Evolutionary conservation across 2,888 invertebrate species (phyloP).

Genomic region (Crepidodera aurea): DNA sequence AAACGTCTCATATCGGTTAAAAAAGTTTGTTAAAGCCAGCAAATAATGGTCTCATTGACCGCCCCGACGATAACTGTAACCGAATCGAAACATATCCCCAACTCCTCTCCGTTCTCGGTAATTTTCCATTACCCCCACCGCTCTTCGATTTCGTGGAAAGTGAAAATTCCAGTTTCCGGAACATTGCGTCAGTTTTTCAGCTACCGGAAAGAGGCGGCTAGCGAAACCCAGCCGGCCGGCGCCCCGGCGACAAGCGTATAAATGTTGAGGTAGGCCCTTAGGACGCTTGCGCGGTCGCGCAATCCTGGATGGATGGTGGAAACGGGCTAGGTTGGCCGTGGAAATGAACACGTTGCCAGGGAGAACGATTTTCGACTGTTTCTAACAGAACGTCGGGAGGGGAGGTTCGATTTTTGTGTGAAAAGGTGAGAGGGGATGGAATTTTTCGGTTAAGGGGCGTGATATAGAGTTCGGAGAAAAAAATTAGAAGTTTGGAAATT

Average conservation of each 20-base stretch:
- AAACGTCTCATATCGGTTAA: too few species aligned
- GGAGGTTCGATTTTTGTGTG: not conserved
- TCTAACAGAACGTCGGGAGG: not conserved
- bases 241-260: slow-evolving; percentile 53
- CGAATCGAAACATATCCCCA: too few species aligned
- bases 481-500: too few species aligned
- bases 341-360: slow-evolving; percentile 15
- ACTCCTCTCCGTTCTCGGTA: not conserved
- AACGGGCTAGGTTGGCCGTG: slow-evolving; percentile 17
- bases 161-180: slow-evolving; percentile 27
- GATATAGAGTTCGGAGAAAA: not conserved
- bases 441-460: not conserved
- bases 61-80: too few species aligned
- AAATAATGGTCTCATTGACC: too few species aligned
- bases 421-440: not conserved
- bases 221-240: slow-evolving; percentile 40
- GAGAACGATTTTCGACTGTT: slow-evolving; percentile 13
- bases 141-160: slow-evolving; percentile 12
- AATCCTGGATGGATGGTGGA: slow-evolving; percentile 17
- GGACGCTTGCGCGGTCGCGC: slow-evolving; percentile 43
- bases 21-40: too few species aligned
- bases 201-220: slow-evolving; percentile 51
- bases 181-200: slow-evolving; percentile 20
- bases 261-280: slow-evolving; percentile 55
- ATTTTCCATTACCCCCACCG: not conserved